Conservation (phyloP, 2,888 invertebrate genomes). For the Andrena bicolor region DNA sequence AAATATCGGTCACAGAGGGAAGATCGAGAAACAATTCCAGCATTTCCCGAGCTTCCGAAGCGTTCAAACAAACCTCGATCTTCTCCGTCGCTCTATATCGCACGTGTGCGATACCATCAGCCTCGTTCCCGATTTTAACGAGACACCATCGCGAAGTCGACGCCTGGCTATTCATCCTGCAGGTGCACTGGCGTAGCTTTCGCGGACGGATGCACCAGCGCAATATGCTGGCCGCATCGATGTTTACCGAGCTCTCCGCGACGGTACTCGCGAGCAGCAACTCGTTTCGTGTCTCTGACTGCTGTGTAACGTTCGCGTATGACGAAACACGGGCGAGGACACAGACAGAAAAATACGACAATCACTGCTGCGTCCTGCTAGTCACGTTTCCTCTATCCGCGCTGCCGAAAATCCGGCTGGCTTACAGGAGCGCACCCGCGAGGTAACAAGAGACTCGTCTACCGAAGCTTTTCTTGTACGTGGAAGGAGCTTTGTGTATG, state of each 20-base stretch:
- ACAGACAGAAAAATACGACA: constrained; percentile 8
- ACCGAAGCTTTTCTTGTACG: not conserved
- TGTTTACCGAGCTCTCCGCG: constrained; percentile 60
- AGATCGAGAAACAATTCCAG: not conserved
- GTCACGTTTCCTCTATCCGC: constrained; percentile 34
- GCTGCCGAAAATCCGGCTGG: constrained; percentile 1
- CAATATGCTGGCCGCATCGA: constrained; percentile 53
- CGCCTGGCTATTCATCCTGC: constrained; percentile 14
- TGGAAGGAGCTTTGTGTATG: not conserved
- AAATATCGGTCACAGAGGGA: not conserved
- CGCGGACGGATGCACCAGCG: constrained; percentile 29
- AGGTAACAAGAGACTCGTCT: not conserved
- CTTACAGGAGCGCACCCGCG: not conserved
- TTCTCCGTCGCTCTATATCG: no score
- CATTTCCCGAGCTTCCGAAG: not conserved
- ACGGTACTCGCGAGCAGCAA: constrained; percentile 42
- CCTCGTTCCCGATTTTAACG: constrained; percentile 17
- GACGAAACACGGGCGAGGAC: not conserved
- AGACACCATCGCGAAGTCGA: constrained; percentile 13
- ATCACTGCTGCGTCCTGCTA: not conserved
- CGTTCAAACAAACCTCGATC: not conserved
- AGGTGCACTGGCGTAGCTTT: constrained; percentile 31
- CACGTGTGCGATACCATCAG: no score
- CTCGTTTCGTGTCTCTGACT: constrained; percentile 57
- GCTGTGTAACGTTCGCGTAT: constrained; percentile 9